phyloP scores from a whole-genome alignment of 2,113 vertebrate species.

The Pipra filicauda region DNA sequence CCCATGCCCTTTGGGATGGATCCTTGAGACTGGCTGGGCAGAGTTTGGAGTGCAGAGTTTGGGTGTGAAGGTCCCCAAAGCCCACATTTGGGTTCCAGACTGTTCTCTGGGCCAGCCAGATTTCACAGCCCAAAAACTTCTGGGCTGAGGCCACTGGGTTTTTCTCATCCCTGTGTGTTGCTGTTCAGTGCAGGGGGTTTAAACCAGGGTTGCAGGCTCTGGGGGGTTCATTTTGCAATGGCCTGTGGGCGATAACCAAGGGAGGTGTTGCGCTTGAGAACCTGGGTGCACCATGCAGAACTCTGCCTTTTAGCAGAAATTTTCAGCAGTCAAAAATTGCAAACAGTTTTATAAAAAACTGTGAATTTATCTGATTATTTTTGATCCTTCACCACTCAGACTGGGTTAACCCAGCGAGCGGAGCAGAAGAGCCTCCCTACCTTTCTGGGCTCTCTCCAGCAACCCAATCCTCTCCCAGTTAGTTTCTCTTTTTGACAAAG shows the following conservation, averaged over 20 bases:
- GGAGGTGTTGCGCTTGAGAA: not conserved
- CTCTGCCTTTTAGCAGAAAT: not conserved
- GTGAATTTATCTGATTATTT: not conserved
- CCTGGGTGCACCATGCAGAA: accelerated
- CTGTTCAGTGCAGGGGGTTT: not conserved
- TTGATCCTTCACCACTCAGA: not conserved
- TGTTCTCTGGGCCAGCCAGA: not conserved
- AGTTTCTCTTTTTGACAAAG: not conserved
- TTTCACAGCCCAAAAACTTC: not conserved
- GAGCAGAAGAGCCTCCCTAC: not conserved
- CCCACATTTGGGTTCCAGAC: not conserved
- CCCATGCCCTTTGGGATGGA: not conserved
- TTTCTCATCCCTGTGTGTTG: accelerated
- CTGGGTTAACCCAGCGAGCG: not conserved
- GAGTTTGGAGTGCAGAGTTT: not conserved
- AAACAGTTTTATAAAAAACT: not conserved
- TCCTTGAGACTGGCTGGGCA: not conserved
- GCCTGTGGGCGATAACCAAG: not conserved
- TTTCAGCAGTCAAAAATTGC: not conserved
- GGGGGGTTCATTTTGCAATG: not conserved
- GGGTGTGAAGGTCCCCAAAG: not conserved
- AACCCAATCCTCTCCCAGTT: not conserved
- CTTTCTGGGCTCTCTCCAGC: not conserved
- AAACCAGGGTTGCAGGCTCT: not conserved
- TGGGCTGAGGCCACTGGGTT: not conserved